Conservation (phyloP, 2,113 vertebrate genomes). For the Chinchilla lanigera region DNA sequence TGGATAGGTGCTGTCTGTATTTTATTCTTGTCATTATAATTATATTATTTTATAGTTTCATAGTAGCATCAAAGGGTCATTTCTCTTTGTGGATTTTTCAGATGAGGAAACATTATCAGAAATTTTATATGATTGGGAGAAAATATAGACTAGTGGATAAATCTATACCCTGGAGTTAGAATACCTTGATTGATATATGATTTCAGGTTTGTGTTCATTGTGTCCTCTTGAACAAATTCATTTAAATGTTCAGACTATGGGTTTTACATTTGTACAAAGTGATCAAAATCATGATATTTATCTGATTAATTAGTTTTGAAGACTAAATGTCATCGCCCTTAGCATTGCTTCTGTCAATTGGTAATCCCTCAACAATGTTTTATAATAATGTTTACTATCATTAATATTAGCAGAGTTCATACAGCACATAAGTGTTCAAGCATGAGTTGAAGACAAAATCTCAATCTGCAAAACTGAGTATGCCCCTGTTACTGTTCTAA, state of each 20-base stretch:
- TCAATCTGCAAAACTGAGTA: neutral
- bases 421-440: neutral
- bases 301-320: neutral
- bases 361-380: neutral
- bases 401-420: neutral
- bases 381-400: neutral
- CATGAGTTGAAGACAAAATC: neutral
- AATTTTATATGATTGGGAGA: neutral
- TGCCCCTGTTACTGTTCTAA: neutral
- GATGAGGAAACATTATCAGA: neutral
- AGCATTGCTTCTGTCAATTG: neutral
- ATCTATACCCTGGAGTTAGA: neutral
- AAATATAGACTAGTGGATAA: neutral
- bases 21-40: neutral
- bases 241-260: neutral
- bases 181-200: neutral
- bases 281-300: neutral
- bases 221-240: neutral
- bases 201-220: too few species aligned
- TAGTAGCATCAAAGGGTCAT: neutral
- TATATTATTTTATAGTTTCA: conserved; percentile 13
- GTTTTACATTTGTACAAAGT: neutral
- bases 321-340: neutral
- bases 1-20: neutral
- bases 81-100: neutral